Conservation (phyloP, 64 coral and sea anemone genomes). For the Dendrophyllia cribrosa region DNA sequence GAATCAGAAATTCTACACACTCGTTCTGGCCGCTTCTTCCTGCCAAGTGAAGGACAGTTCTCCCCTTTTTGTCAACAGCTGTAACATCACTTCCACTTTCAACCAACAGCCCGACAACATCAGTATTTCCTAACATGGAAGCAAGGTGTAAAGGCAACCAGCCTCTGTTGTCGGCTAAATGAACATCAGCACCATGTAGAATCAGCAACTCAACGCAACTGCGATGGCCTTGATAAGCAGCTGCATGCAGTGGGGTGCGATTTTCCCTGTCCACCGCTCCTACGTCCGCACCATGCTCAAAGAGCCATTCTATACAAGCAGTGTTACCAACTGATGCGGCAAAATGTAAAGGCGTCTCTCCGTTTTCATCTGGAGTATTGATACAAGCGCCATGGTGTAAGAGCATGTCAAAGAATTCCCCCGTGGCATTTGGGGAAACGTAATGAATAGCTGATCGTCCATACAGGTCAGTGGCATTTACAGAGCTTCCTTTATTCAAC, state of each 20-base stretch:
- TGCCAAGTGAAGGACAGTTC: constrained; percentile 1
- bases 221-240: constrained; percentile 12
- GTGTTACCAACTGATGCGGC: constrained; percentile 12
- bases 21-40: not conserved
- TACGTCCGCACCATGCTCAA: constrained; percentile 10
- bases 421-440: not conserved
- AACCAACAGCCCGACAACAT: not conserved
- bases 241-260: constrained; percentile 32
- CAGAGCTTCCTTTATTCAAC: not conserved
- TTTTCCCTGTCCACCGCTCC: not conserved
- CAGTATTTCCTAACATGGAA: not conserved
- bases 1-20: not conserved
- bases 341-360: constrained; percentile 18
- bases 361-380: not conserved
- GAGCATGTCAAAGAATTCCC: not conserved
- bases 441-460: constrained; percentile 21
- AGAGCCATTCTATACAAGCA: not conserved
- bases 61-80: not conserved
- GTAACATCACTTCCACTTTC: not conserved
- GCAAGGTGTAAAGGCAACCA: not conserved
- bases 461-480: not conserved
- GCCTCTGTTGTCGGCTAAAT: constrained; percentile 22
- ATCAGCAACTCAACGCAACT: constrained; percentile 27
- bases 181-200: constrained; percentile 70
- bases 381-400: constrained; percentile 38